phyloP scores from a whole-genome alignment of 2,888 invertebrate genomes.

The Acanthococcus lagerstroemiae region DNA sequence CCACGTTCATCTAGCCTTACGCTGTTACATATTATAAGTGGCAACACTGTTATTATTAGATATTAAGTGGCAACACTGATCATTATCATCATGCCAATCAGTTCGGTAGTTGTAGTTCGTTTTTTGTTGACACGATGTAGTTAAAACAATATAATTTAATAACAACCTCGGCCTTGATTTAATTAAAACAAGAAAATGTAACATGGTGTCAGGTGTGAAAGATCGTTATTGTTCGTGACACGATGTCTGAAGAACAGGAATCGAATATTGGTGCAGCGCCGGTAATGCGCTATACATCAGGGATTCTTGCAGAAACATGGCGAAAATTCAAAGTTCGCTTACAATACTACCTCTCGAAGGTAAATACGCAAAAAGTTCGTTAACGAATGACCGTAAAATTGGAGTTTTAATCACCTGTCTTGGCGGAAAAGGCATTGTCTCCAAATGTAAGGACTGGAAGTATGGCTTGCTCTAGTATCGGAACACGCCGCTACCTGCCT shows the following conservation, averaged over 20 bases:
- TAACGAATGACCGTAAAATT: background rate
- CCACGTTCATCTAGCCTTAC: no score
- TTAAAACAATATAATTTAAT: no score
- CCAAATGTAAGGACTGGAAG: background rate
- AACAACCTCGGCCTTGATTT: no score
- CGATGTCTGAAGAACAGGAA: background rate
- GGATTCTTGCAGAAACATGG: background rate
- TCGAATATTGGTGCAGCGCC: background rate
- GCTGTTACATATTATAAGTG: background rate
- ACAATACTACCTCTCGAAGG: background rate
- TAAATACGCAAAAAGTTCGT: background rate
- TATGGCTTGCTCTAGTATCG: background rate
- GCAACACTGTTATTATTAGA: background rate
- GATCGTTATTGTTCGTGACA: background rate
- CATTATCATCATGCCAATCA: no score
- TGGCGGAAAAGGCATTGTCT: background rate
- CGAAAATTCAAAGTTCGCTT: background rate
- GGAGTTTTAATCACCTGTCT: background rate
- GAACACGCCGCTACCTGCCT: background rate
- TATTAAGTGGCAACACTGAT: no score
- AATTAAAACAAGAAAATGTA: conserved; percentile 1
- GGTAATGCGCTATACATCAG: background rate
- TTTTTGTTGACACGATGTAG: no score
- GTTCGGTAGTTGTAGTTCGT: no score
- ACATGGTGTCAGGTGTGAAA: background rate